Evolutionary conservation across 2,797 vertebrate species (phyloP).

Genomic region (Amblyopsis hoosieri): DNA sequence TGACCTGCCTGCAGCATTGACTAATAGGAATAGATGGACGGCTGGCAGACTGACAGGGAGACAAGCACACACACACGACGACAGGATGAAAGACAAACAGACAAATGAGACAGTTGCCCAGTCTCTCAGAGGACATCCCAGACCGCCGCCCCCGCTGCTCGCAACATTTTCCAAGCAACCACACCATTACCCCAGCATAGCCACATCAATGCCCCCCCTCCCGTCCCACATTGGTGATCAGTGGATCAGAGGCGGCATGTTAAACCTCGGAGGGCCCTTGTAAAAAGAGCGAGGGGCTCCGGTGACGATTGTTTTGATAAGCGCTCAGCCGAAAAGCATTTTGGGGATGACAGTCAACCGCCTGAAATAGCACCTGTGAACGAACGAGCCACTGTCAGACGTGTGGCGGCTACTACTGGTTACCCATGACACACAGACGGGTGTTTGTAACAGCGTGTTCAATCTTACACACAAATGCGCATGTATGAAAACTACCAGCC

Average conservation of each 20-base stretch:
- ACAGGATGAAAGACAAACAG: conserved; percentile 20
- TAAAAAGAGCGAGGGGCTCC: conserved; percentile 72
- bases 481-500: too few relatives aligned
- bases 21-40: conserved; percentile 12
- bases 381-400: conserved; percentile 64
- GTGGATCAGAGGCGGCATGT: conserved; percentile 67
- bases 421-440: neutral
- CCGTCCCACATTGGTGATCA: conserved; percentile 31
- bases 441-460: neutral
- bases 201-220: conserved; percentile 9
- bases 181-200: conserved; percentile 1
- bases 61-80: conserved; percentile 26
- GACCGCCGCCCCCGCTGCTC: neutral
- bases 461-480: too few relatives aligned
- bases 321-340: conserved; percentile 78
- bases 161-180: conserved; percentile 9
- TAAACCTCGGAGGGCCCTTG: conserved; percentile 71
- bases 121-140: conserved; percentile 10
- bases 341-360: conserved; percentile 76
- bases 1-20: conserved; percentile 23
- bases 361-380: conserved; percentile 78
- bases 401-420: conserved; percentile 3
- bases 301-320: conserved; percentile 81
- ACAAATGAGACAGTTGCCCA: conserved; percentile 1
- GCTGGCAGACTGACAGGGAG: conserved; percentile 8